phyloP scores from a whole-genome alignment of 2,888 invertebrate genomes.

The Coelinius sp. region DNA sequence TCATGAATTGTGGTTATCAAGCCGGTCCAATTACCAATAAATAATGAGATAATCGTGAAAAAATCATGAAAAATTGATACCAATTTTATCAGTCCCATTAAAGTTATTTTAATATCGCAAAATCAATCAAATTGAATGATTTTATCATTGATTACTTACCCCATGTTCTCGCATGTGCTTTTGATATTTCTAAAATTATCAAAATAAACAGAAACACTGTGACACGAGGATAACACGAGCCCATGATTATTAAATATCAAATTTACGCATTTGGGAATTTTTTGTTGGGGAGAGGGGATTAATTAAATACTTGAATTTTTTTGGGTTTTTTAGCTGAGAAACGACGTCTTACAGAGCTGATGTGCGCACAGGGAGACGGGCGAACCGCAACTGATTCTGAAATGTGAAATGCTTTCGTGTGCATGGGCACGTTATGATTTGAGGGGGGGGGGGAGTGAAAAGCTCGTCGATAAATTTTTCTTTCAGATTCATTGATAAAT shows the following conservation, averaged over 20 bases:
- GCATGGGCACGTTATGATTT: background rate
- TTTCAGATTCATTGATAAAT: too few relatives aligned
- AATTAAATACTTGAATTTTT: background rate
- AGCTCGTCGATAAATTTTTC: too few relatives aligned
- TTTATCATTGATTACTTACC: slow-evolving; percentile 55
- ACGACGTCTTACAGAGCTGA: background rate
- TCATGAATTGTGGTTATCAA: background rate
- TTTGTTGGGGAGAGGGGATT: background rate
- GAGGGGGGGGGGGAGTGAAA: too few relatives aligned
- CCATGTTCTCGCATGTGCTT: slow-evolving; percentile 59
- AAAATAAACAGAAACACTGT: background rate
- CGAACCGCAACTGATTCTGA: background rate
- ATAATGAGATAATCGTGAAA: background rate
- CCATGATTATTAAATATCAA: background rate
- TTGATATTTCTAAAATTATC: background rate
- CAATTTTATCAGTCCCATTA: background rate
- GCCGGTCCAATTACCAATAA: background rate
- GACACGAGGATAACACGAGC: background rate
- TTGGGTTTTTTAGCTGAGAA: background rate
- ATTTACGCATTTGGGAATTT: background rate
- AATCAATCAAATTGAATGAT: background rate
- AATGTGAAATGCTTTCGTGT: background rate
- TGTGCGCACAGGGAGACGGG: background rate
- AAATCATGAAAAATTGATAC: background rate
- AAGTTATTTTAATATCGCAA: background rate